phyloP scores from a whole-genome alignment of 2,797 vertebrate species.

The Eulemur albifrons region DNA sequence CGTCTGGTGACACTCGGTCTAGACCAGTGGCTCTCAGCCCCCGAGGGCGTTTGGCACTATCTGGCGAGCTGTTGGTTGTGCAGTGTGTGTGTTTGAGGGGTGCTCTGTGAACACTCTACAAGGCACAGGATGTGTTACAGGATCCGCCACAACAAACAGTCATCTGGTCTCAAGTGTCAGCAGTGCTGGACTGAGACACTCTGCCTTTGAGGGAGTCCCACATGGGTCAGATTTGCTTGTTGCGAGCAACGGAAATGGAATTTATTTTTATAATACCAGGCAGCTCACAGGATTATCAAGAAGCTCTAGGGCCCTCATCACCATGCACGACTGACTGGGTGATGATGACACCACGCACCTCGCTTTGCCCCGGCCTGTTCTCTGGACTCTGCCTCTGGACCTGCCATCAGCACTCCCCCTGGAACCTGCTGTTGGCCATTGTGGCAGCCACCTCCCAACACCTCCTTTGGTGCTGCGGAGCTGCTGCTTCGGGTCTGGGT shows the following conservation, averaged over 20 bases:
- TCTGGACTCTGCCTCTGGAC: too few species aligned
- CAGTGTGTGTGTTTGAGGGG: not conserved
- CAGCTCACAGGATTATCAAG: too few species aligned
- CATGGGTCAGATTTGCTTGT: not conserved
- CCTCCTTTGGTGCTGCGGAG: not conserved
- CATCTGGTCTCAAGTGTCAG: not conserved
- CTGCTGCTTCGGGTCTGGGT: not conserved
- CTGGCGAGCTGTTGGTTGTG: not conserved
- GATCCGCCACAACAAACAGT: not conserved
- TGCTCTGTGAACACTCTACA: not conserved
- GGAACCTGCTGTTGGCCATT: not conserved
- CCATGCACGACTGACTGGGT: not conserved
- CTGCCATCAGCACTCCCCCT: too few species aligned
- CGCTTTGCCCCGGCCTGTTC: not conserved
- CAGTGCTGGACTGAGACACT: not conserved
- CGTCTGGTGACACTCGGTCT: not conserved
- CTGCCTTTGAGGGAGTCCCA: not conserved
- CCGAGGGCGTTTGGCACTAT: not conserved
- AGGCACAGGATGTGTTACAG: not conserved
- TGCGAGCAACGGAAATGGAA: not conserved
- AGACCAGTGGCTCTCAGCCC: not conserved
- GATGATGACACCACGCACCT: fast-evolving
- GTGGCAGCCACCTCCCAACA: too few species aligned
- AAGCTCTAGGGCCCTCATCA: not conserved
- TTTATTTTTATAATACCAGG: not conserved